Evolutionary conservation across 1,140 invertebrate species (phyloP).

Genomic region (Meloidogyne exigua): DNA sequence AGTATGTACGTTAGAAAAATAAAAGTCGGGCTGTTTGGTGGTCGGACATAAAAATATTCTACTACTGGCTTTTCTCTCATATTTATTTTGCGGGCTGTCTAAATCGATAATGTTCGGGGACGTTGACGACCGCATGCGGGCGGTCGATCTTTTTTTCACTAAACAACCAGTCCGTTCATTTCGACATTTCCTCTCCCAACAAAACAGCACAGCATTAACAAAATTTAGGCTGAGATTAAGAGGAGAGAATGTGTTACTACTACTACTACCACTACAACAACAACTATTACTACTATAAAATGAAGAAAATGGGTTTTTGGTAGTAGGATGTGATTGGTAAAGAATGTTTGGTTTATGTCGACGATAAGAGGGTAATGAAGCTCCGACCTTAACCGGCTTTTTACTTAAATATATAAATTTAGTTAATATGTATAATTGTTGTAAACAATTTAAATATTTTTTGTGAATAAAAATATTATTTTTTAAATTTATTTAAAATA

Average conservation of each 20-base stretch:
- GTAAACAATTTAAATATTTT: no score
- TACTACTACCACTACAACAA: no score
- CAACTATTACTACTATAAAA: not conserved
- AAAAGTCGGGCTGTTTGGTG: not conserved
- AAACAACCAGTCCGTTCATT: not conserved
- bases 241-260: not conserved
- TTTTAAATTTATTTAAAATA: no score
- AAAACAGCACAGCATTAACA: not conserved
- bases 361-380: not conserved
- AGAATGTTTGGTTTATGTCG: not conserved
- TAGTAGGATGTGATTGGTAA: not conserved
- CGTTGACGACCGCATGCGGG: not conserved
- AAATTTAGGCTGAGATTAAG: not conserved
- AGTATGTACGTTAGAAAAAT: not conserved
- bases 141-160: not conserved
- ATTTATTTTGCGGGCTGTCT: not conserved
- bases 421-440: not conserved
- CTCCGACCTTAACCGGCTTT: constrained; percentile 3
- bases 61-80: not conserved
- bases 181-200: not conserved
- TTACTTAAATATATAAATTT: not conserved
- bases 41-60: constrained; percentile 4
- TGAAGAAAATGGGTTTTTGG: not conserved
- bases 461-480: no score
- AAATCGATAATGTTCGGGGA: not conserved